Evolutionary conservation across 2,888 invertebrate genomes (phyloP).

Genomic region (Achlya flavicornis): DNA sequence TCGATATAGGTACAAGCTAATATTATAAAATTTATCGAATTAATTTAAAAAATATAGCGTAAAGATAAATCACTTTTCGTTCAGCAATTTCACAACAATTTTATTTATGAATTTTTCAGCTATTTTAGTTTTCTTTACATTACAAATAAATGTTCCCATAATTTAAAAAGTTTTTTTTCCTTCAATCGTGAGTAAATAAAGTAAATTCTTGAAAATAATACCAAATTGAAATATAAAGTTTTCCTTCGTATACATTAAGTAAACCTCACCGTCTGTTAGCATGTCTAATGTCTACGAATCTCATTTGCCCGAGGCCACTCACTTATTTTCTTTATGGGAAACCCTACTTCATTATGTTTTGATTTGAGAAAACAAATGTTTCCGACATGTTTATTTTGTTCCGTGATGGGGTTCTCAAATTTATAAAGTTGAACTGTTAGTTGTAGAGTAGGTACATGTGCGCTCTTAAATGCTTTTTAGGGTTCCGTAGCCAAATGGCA

Average conservation of each 20-base stretch:
- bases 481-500: too few species aligned
- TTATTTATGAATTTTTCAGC: too few species aligned
- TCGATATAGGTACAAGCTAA: too few species aligned
- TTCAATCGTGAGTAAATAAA: neutral
- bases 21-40: too few species aligned
- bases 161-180: neutral
- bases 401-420: conserved; percentile 20
- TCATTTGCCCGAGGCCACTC: conserved; percentile 54
- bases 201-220: neutral
- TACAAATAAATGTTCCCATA: too few species aligned
- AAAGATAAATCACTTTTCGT: too few species aligned
- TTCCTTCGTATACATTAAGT: neutral
- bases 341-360: conserved; percentile 56
- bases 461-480: neutral
- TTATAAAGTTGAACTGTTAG: conserved; percentile 6
- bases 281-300: conserved; percentile 49
- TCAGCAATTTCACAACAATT: too few species aligned
- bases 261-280: conserved; percentile 46
- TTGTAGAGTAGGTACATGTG: neutral
- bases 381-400: conserved; percentile 54
- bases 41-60: too few species aligned
- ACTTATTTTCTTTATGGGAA: conserved; percentile 51
- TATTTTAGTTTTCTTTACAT: neutral
- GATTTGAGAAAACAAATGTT: conserved; percentile 63
- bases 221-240: neutral